Evolutionary conservation across 1,140 invertebrate genomes (phyloP).

Genomic region (Matsumurasca onukii): DNA sequence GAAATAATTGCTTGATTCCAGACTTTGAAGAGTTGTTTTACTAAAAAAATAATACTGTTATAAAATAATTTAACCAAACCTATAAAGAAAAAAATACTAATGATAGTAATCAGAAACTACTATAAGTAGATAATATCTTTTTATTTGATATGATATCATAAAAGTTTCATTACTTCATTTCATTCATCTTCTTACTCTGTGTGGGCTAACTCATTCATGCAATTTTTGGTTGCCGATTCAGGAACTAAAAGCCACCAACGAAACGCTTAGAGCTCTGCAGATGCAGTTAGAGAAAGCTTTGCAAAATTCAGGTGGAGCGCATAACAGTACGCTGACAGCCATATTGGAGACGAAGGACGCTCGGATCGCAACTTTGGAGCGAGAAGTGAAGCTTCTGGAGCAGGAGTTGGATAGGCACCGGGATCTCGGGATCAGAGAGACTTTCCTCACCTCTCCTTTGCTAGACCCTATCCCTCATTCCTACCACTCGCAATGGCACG

Average conservation of each 20-base stretch:
- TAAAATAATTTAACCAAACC: too few species aligned
- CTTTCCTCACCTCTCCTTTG: constrained; percentile 41
- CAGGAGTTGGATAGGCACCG: constrained; percentile 65
- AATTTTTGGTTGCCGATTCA: constrained; percentile 49
- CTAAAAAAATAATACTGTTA: too few species aligned
- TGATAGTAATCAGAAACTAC: too few species aligned
- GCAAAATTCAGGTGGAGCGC: constrained; percentile 52
- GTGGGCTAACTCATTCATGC: too few species aligned
- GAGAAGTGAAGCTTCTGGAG: constrained; percentile 73
- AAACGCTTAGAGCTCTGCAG: constrained; percentile 75
- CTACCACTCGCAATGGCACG: constrained; percentile 21
- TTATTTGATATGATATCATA: too few species aligned
- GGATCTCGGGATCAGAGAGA: constrained; percentile 51
- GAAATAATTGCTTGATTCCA: too few species aligned
- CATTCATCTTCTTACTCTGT: too few species aligned
- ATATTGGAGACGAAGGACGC: constrained; percentile 83
- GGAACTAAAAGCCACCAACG: constrained; percentile 79
- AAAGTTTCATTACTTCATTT: too few species aligned
- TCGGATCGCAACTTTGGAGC: constrained; percentile 80
- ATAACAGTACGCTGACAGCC: constrained; percentile 68
- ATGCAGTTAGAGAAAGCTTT: constrained; percentile 72
- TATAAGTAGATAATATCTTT: too few species aligned
- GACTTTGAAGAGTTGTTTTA: too few species aligned
- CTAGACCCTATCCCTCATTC: neutral
- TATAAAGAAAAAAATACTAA: too few species aligned